Evolutionary conservation across 1,140 invertebrate genomes (phyloP), one percentile per base, ranked within the genome.

Genomic region (Lethocerus indicus): DNA sequence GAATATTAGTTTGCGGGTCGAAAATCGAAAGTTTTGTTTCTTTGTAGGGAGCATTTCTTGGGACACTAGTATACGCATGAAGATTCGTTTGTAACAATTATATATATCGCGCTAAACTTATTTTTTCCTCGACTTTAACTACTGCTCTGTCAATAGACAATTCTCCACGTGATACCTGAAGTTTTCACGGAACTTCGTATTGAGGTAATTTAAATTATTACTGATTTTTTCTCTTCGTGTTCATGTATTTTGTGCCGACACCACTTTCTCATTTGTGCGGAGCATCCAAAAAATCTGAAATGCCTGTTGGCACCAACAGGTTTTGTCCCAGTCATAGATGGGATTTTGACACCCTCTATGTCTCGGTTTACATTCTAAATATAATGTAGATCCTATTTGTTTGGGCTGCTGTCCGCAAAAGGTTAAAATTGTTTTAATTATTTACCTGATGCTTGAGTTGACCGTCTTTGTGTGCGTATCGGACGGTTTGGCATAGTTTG

Each of bases 371-470:
- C 13, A 41, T 41, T 18, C 9, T 41, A 12, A 41, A 12, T 9
- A 14, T 9, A 9, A 41, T 12, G 20, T 13, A 41, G 13, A 7
- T 14, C 39, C 9, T 7, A 41, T 20, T 13, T 13, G 9, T 12
- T 9, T 41, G 20, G 18, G 18, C 9, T 41, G 9, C 20, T 41
- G 39, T 41, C 39, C 9, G 18, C 9, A 18, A 21, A 9, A 12
- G 20, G 9, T 3, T 6, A 12, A 16, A 20, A 13, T 27, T 18
- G 20, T 47, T 47, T 47, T 2, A 2, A 24, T 13, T n/a, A 20
- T 27, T 28, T n/a, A 49, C 23, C 39, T 40, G 26, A 49, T 46
- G 7, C 26, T 47, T 1, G 50, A 18, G 36, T 46, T 52, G 44
- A 47, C 37, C 12, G 47, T 32, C 37, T 52, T 43, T 29, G 24